These are phyloP conservation scores for Acanthurus leucopareius DNA, from an alignment of 2,797 vertebrate species.

Conservation along the genomic window DNA sequence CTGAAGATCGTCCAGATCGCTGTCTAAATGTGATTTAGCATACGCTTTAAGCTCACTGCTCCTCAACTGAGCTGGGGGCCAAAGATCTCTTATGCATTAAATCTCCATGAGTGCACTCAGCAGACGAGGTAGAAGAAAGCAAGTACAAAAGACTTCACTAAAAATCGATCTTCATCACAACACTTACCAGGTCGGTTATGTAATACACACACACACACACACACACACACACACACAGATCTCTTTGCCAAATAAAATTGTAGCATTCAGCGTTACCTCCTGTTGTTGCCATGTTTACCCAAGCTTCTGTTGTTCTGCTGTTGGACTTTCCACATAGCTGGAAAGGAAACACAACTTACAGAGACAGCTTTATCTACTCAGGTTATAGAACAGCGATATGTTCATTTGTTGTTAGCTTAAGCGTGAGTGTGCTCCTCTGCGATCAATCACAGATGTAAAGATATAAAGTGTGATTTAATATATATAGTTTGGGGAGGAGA, in stretches of 20 bases:
- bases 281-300: conserved; percentile 30
- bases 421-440: background rate
- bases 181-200: conserved; percentile 43
- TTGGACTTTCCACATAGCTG: conserved; percentile 23
- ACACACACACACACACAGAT: conserved; percentile 2
- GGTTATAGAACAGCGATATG: background rate
- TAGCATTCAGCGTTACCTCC: conserved; percentile 5
- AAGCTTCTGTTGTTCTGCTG: conserved; percentile 37
- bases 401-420: conserved; percentile 8
- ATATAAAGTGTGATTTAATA: background rate
- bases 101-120: conserved; percentile 44
- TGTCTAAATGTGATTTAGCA: conserved; percentile 67
- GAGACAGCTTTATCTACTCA: conserved; percentile 1
- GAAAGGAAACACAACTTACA: background rate
- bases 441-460: background rate
- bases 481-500: background rate
- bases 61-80: conserved; percentile 32
- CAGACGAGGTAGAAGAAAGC: conserved; percentile 50
- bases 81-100: conserved; percentile 54
- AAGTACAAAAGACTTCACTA: conserved; percentile 45
- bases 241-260: conserved; percentile 48
- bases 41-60: conserved; percentile 29
- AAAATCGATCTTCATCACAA: conserved; percentile 53
- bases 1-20: conserved; percentile 58
- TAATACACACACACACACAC: conserved; percentile 32